These are phyloP conservation scores for Lampris incognitus DNA, from an alignment of 2,113 vertebrate genomes.

Conservation along the genomic window DNA sequence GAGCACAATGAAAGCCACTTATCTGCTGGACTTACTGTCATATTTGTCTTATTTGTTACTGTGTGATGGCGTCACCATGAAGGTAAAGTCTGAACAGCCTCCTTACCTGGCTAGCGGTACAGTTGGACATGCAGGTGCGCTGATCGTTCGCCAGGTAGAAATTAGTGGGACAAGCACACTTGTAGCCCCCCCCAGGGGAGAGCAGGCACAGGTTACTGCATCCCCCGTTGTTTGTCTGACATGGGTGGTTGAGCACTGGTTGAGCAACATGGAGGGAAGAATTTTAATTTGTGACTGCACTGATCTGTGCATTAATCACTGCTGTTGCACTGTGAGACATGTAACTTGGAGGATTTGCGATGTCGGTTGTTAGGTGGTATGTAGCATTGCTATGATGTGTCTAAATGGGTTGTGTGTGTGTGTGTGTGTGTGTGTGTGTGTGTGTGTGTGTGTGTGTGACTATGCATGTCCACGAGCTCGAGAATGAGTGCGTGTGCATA, in stretches of 20 bases:
- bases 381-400: neutral
- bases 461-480: neutral
- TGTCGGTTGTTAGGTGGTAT: neutral
- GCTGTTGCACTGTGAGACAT: neutral
- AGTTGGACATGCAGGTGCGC: constrained; percentile 96
- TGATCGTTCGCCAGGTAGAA: constrained; percentile 94
- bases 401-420: too few relatives aligned
- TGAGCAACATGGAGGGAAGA: neutral
- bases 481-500: neutral
- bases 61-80: too few relatives aligned
- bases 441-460: too few relatives aligned
- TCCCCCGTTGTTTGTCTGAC: constrained; percentile 91
- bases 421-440: too few relatives aligned
- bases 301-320: rapidly evolving
- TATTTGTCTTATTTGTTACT: neutral
- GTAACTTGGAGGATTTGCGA: neutral
- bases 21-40: constrained; percentile 12
- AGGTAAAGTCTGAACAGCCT: neutral
- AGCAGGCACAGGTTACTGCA: constrained; percentile 98
- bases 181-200: constrained; percentile 89
- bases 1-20: constrained; percentile 27
- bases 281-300: neutral
- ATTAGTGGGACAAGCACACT: constrained; percentile 96
- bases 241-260: constrained; percentile 92
- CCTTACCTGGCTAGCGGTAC: constrained; percentile 94